Percentiles rank a stretch among this genome's conserved stretches.
Conservation (phyloP, 2,797 vertebrate species). For the Eulemur rubriventer region DNA sequence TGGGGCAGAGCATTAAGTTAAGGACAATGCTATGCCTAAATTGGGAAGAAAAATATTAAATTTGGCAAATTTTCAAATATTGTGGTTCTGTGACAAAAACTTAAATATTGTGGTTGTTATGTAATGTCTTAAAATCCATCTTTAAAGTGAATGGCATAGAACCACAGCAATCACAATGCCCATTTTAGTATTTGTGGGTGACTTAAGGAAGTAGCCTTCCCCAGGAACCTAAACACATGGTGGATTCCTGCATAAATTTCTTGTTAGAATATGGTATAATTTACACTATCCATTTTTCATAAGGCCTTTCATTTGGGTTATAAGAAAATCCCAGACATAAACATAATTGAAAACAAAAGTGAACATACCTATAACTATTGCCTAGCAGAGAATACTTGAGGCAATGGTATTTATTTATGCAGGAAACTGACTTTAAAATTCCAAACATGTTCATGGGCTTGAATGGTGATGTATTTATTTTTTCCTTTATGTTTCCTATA, state of each 20-base stretch:
- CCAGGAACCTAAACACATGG: not conserved
- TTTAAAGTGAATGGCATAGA: not conserved
- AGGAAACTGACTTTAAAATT: slow-evolving; percentile 44
- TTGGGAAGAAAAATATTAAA: slow-evolving; percentile 3
- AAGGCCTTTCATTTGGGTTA: slow-evolving; percentile 17
- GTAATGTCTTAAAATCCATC: not conserved
- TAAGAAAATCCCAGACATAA: slow-evolving; percentile 39
- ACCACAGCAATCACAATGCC: not conserved
- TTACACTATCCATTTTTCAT: not conserved
- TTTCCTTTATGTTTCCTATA: not conserved
- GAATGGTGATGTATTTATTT: not conserved
- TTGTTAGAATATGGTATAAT: not conserved
- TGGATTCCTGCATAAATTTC: not conserved
- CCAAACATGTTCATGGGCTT: slow-evolving; percentile 1
- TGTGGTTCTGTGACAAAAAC: not conserved
- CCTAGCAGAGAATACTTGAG: not conserved
- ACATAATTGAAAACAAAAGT: slow-evolving; percentile 48
- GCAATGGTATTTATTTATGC: not conserved
- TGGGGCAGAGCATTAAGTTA: not conserved
- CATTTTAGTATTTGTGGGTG: not conserved
- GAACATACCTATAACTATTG: not conserved
- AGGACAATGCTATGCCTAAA: not conserved
- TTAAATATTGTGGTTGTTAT: not conserved
- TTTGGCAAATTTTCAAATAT: not conserved
- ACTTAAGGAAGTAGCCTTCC: slow-evolving; percentile 17